Base-by-base conservation (phyloP, 2,113 vertebrate species). In the Ceyx margarethae region DNA sequence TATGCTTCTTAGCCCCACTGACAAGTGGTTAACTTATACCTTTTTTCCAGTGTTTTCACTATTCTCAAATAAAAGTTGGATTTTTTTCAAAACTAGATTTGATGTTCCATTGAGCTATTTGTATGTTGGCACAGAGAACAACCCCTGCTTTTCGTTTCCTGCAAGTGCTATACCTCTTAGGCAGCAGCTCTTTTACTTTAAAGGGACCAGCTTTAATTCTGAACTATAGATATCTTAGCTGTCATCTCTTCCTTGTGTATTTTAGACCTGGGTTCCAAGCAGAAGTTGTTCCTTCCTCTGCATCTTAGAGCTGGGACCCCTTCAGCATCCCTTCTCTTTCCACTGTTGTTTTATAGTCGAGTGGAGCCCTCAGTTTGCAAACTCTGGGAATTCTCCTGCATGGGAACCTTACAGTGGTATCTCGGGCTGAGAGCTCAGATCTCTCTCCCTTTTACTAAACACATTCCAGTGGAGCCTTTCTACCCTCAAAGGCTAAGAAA, bases 41-140 rank as follows among this genome's bases (percentile, higher is more conserved):
- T 93, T 93, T 89, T 89, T 90, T 82, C 64, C 87, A 85, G 37
- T 68, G 76, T 93, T 91, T 93, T 85, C 81, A 89, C 78, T 91
- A 93, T 77, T 95, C 94, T 79, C 76, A 78, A 96, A 77, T 92
- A 95, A 89, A 46, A 50, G 10, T 37, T 37, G 37, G 26, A 1
- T 3, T 46, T 86, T 91, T 89, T 86, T 46, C 60, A 85, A 33
- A 80, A 85, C 61, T 45, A 75, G 29, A 21, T 85, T 71, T 78
- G 61, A 35, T 23, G 8, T 92, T 82, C 48, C 79, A 0, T 22
- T 43, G 31, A 81, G 16, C 66, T 66, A 37, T 45, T 77, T 66
- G 16, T n/a, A 5, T 48, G 10, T 33, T 84, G 60, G 61, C 6
- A 23, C 3, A 50, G 72, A 43, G 18, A 56, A 28, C 45, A 42